A percentile compares a stretch with the other conserved stretches of the same genome.
phyloP scores from a whole-genome alignment of 2,113 vertebrate genomes.

The Proteles cristata region DNA sequence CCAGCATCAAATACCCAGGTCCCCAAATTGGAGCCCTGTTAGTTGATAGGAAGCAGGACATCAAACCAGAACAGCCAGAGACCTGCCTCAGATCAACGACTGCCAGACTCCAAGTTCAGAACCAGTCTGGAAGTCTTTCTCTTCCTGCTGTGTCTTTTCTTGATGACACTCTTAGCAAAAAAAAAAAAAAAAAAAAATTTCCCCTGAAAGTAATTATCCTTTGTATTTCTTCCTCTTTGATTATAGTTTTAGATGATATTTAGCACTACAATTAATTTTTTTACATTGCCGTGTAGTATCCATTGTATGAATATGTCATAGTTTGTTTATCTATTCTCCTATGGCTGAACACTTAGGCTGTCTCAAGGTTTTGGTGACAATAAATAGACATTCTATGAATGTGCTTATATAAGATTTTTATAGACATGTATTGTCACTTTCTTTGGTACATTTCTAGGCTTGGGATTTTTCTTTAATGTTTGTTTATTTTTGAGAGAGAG shows the following conservation, averaged over 20 bases:
- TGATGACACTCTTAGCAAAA: background rate
- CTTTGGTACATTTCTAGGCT: background rate
- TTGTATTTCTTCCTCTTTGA: background rate
- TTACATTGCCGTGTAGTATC: background rate
- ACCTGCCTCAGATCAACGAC: background rate
- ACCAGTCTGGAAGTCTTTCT: background rate
- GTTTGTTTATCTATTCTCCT: background rate
- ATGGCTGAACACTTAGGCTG: background rate
- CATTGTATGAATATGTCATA: background rate
- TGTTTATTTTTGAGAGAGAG: no score
- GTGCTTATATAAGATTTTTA: background rate
- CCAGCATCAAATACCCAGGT: background rate
- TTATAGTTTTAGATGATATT: background rate
- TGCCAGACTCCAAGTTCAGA: background rate
- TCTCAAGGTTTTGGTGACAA: background rate
- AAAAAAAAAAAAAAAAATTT: background rate
- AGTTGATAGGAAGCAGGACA: background rate
- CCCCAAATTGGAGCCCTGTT: background rate
- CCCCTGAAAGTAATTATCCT: background rate
- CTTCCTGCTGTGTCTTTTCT: background rate
- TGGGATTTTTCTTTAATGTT: background rate
- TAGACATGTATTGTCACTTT: background rate
- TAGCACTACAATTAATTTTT: background rate
- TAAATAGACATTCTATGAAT: background rate
- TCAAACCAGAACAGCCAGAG: background rate